Base-by-base conservation (phyloP, 2,113 vertebrate genomes). In the Anseranas semipalmata region DNA sequence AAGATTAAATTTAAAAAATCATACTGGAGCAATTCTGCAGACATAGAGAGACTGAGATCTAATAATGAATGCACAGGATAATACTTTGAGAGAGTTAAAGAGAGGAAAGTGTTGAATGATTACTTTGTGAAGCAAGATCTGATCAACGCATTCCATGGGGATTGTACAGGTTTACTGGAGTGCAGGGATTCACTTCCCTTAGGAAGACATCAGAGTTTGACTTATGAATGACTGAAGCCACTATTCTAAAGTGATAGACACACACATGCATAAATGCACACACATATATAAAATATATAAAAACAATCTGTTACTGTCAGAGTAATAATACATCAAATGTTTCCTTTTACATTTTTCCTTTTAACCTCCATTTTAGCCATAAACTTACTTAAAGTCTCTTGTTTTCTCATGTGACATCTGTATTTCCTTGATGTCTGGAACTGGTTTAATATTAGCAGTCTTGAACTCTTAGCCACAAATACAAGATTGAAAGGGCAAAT, bases 191-290 rank as follows among this genome's bases (percentile, higher is more conserved):
- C 32, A 12, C 6, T 77, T 89, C 62, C 33, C 46, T 77, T 16
- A 43, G 56, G 46, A 87, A 68, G 46, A 68, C 0, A 6, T n/a
- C 80, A 0, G 6, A 78, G 21, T 95, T 95, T 91, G 81, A 97
- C 87, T 91, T 91, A 89, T 78, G 97, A 85, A 92, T 89, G 70
- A 87, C 92, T 93, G 70, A 81, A 87, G 90, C 84, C 87, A 93
- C 60, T 93, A 19, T 83, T 94, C 79, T 85, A 91, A 68, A 91
- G 93, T 60, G 18, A 17, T 81, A 81, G 78, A 21, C 24, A 66
- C 7, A 78, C 18, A 82, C 13, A 19, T 19, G 25, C 13, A 43
- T 19, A n/a, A 19, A 35, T 28, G 50, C 22, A 55, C 9, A 35
- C 12, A 17, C 12, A 19, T 11, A 87, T 15, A 72, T 10, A 48